Evolutionary conservation across 2,888 invertebrate genomes (phyloP).

Genomic region (Pheosia gnoma): DNA sequence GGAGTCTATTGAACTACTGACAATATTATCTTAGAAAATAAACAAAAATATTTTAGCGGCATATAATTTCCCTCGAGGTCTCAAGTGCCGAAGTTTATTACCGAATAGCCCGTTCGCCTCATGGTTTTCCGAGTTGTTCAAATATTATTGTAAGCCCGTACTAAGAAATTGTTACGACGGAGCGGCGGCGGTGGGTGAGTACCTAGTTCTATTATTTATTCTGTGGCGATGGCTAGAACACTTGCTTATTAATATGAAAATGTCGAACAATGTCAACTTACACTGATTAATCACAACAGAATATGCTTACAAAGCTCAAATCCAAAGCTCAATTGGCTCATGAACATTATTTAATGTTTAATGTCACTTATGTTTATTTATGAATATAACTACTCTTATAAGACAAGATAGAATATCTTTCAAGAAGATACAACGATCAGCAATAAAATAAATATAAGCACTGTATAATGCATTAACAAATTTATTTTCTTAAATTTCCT

Average conservation of each 20-base stretch:
- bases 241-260: neutral
- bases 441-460: too few species aligned
- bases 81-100: slow-evolving; percentile 36
- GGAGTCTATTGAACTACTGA: slow-evolving; percentile 21
- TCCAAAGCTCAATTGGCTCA: too few species aligned
- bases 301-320: too few species aligned
- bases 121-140: slow-evolving; percentile 14
- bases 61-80: slow-evolving; percentile 36
- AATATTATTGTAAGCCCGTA: slow-evolving; percentile 30
- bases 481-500: too few species aligned
- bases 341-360: too few species aligned
- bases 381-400: too few species aligned
- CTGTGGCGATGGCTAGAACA: neutral
- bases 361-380: too few species aligned
- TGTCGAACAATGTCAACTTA: neutral
- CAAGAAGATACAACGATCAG: too few species aligned
- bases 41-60: slow-evolving; percentile 37
- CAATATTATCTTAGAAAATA: slow-evolving; percentile 27
- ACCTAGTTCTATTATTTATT: neutral
- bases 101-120: slow-evolving; percentile 27
- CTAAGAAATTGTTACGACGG: slow-evolving; percentile 29
- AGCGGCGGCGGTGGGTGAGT: neutral
- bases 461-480: too few species aligned
- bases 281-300: neutral
- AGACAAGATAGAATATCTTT: too few species aligned